Evolutionary conservation across 1,140 invertebrate species (phyloP), one percentile per base, ranked within the genome.

Genomic region (Littorina saxatilis): DNA sequence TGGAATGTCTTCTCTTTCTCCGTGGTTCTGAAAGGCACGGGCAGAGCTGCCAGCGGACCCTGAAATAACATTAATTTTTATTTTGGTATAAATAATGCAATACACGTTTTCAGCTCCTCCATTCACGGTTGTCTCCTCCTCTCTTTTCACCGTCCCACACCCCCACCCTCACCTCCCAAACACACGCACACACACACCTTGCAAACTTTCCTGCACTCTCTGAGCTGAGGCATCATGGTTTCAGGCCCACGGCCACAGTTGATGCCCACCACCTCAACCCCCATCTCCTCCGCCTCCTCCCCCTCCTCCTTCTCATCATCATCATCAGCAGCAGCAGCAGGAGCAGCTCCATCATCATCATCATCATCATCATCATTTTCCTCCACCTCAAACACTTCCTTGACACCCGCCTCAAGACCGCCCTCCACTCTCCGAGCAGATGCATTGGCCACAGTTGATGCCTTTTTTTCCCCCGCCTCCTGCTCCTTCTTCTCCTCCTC

Each of bases 41-140:
- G 88, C 7, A 90, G 73, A 23, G 87, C 87, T 17, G 88, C 87
- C 47, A 90, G 81, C 15, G 88, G 88, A 58, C 83, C 68, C 70
- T 73, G 70, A 47, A 47, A 47, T 47, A 47, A 47, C 43, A 47
- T n/a, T n/a, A n/a, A n/a, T n/a, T n/a, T n/a, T n/a, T n/a, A n/a
- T n/a, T n/a, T n/a, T n/a, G n/a, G n/a, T n/a, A n/a, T n/a, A n/a
- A n/a, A n/a, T n/a, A n/a, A n/a, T n/a, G n/a, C n/a, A n/a, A n/a
- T n/a, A n/a, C n/a, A n/a, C n/a, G n/a, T n/a, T n/a, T n/a, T n/a
- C n/a, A n/a, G n/a, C n/a, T n/a, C n/a, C n/a, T n/a, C n/a, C n/a
- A n/a, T n/a, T n/a, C n/a, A n/a, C n/a, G n/a, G n/a, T n/a, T n/a
- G n/a, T n/a, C n/a, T n/a, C n/a, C n/a, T n/a, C n/a, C n/a, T n/a